Conservation (phyloP, 1,140 invertebrate genomes). For the Onthophagus taurus region DNA sequence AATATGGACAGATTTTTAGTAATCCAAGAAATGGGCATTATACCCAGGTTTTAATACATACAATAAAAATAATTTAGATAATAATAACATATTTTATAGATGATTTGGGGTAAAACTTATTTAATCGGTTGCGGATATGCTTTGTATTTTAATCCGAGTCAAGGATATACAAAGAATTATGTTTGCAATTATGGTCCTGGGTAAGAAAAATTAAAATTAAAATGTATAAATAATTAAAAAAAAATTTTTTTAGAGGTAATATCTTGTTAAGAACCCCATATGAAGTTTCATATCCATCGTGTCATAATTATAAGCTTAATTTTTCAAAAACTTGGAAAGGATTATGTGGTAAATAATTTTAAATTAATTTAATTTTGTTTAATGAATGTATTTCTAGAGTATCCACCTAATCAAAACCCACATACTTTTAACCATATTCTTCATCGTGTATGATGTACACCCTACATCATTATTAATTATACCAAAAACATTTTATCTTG, state of each 20-base stretch:
- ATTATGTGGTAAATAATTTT: constrained; percentile 65
- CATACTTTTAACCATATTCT: too few relatives aligned
- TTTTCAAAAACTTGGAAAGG: constrained; percentile 64
- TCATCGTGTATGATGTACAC: too few relatives aligned
- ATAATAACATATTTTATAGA: constrained; percentile 40
- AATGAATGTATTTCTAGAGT: too few relatives aligned
- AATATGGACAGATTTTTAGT: constrained; percentile 51
- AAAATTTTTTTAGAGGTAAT: constrained; percentile 52
- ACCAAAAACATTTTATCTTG: too few relatives aligned
- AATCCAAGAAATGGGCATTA: constrained; percentile 66
- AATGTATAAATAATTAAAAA: background rate
- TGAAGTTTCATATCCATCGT: constrained; percentile 60
- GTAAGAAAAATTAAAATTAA: constrained; percentile 39
- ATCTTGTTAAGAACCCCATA: constrained; percentile 66
- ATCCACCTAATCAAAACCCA: too few relatives aligned
- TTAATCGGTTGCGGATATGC: constrained; percentile 72
- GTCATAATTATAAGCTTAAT: constrained; percentile 55
- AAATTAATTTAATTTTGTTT: too few relatives aligned
- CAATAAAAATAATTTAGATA: background rate
- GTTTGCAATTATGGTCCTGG: constrained; percentile 81
- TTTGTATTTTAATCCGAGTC: constrained; percentile 59
- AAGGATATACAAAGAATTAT: constrained; percentile 71
- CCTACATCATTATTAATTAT: too few relatives aligned
- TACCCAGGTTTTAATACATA: constrained; percentile 52
- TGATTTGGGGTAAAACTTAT: constrained; percentile 71